These are phyloP conservation scores for Dasysyrphus tricinctus DNA, from an alignment of 2,888 invertebrate species.

Conservation along the genomic window DNA sequence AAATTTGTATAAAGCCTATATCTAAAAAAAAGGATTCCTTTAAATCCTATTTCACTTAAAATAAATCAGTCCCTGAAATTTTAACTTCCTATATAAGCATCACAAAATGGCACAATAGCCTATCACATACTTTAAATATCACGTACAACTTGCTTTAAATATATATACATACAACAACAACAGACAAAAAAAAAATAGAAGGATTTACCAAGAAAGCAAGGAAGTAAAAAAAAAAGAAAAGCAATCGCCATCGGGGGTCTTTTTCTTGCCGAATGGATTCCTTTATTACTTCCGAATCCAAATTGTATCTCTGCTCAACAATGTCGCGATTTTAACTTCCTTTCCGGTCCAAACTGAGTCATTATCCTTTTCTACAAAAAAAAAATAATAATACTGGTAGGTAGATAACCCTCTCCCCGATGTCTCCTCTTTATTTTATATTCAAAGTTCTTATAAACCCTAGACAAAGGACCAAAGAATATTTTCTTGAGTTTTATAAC, in stretches of 20 bases:
- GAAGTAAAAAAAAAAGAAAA: constrained; percentile 9
- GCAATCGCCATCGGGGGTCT: constrained; percentile 41
- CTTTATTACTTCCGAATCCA: constrained; percentile 46
- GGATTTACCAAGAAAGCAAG: constrained; percentile 7
- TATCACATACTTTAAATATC: constrained; percentile 28
- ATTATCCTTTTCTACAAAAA: constrained; percentile 8
- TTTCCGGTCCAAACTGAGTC: constrained; percentile 45
- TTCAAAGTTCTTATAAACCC: constrained; percentile 19
- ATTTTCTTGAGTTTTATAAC: constrained; percentile 46
- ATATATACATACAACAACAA: not conserved
- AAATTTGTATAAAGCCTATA: not conserved
- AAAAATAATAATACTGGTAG: not conserved
- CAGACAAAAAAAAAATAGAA: not conserved
- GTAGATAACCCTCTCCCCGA: constrained; percentile 4
- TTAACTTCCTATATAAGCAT: constrained; percentile 37
- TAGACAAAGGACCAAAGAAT: constrained; percentile 38
- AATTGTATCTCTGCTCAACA: constrained; percentile 45
- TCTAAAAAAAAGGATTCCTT: constrained; percentile 14
- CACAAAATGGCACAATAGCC: constrained; percentile 36
- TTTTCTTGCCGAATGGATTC: constrained; percentile 41
- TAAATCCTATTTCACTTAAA: constrained; percentile 28
- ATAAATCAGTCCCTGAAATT: constrained; percentile 36
- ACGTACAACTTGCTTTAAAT: constrained; percentile 33
- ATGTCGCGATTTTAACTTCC: constrained; percentile 46
- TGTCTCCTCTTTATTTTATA: not conserved